Conservation (phyloP, 1,140 invertebrate species). For the Saccostrea glomerata region DNA sequence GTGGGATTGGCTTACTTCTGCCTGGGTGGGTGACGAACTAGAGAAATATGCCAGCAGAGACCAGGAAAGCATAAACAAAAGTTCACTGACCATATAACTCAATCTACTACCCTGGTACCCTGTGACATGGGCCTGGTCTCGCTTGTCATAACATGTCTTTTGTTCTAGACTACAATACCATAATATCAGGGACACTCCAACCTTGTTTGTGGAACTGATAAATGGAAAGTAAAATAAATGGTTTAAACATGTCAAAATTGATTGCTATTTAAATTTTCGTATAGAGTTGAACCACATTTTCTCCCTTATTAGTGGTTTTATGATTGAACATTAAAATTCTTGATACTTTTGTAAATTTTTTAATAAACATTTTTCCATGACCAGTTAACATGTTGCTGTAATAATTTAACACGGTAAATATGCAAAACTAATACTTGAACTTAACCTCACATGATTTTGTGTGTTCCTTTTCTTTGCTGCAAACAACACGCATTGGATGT, state of each 20-base stretch:
- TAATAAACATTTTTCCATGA: no score
- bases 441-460: no score
- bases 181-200: background rate
- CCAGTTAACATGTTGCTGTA: no score
- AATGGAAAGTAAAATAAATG: background rate
- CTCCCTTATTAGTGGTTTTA: background rate
- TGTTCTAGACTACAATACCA: constrained; percentile 15
- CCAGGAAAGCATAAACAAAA: constrained; percentile 24
- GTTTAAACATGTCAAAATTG: background rate
- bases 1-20: background rate
- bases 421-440: no score
- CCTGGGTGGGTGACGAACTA: constrained; percentile 17
- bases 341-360: background rate
- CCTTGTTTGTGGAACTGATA: constrained; percentile 5
- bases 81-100: constrained; percentile 35
- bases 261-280: background rate
- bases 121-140: background rate
- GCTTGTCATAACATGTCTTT: background rate
- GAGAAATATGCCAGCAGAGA: constrained; percentile 3
- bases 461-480: no score
- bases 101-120: background rate
- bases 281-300: background rate
- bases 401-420: no score
- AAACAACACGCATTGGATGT: no score
- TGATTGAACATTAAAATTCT: background rate